Conservation (phyloP, 2,113 vertebrate species). For the Oryzias celebensis region DNA sequence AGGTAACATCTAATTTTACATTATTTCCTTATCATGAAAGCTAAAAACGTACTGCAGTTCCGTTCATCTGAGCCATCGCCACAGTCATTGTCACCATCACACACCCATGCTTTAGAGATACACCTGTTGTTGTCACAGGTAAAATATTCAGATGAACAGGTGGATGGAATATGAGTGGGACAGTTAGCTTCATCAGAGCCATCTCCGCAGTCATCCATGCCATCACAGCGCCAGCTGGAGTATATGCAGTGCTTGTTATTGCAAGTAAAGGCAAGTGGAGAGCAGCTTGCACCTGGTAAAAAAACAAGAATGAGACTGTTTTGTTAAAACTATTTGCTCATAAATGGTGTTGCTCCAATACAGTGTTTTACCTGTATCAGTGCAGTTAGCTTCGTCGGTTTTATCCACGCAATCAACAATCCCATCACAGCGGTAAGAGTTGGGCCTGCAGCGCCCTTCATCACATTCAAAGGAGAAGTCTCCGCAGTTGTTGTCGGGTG, state of each 20-base stretch:
- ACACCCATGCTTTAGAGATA: slow-evolving; percentile 57
- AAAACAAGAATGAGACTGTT: not conserved
- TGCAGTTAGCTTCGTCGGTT: slow-evolving; percentile 74
- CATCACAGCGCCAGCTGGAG: slow-evolving; percentile 69
- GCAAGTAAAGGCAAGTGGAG: slow-evolving; percentile 67
- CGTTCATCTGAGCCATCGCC: slow-evolving; percentile 71
- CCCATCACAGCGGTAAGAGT: slow-evolving; percentile 70
- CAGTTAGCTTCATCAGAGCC: slow-evolving; percentile 72
- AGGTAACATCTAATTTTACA: not conserved
- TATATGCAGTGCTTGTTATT: slow-evolving; percentile 69
- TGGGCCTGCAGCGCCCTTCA: slow-evolving; percentile 66
- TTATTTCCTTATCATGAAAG: not conserved
- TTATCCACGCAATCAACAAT: slow-evolving; percentile 64
- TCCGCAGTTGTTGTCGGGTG: slow-evolving; percentile 64
- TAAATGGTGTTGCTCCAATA: not conserved
- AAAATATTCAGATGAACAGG: slow-evolving; percentile 49
- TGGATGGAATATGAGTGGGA: slow-evolving; percentile 58
- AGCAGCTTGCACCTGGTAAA: slow-evolving; percentile 68
- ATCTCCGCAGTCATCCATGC: slow-evolving; percentile 72
- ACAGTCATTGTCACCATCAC: slow-evolving; percentile 69
- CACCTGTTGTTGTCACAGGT: slow-evolving; percentile 67
- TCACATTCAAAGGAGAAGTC: slow-evolving; percentile 68
- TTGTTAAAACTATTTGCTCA: not conserved
- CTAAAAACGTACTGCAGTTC: slow-evolving; percentile 66
- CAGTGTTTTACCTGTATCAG: slow-evolving; percentile 50